Percentiles rank a stretch among this genome's conserved stretches.
Evolutionary conservation across 2,888 invertebrate genomes (phyloP).

Genomic region (Blastobasis adustella): DNA sequence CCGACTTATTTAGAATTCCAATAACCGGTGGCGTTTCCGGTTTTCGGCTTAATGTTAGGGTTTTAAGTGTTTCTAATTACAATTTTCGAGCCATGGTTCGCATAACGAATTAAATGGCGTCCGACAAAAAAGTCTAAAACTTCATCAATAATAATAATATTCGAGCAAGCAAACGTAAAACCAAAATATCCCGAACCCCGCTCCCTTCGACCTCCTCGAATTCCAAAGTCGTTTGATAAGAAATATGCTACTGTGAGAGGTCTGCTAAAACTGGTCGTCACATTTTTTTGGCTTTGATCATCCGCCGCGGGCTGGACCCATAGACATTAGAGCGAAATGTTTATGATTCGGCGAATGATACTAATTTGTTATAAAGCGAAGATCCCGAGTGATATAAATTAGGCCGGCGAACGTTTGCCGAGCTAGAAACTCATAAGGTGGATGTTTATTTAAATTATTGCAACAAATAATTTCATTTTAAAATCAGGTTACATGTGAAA

Average conservation of each 20-base stretch:
- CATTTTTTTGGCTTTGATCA: constrained; percentile 25
- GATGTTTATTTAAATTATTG: too few species aligned
- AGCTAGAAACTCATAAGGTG: too few species aligned
- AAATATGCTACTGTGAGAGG: too few species aligned
- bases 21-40: constrained; percentile 41
- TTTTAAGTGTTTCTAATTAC: constrained; percentile 28
- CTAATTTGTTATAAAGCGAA: constrained; percentile 15
- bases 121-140: constrained; percentile 14
- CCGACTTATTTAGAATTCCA: constrained; percentile 22
- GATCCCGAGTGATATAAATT: neutral
- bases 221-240: too few species aligned
- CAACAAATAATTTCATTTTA: too few species aligned
- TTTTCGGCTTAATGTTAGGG: constrained; percentile 9
- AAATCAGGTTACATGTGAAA: too few species aligned
- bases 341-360: constrained; percentile 22
- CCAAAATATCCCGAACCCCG: too few species aligned
- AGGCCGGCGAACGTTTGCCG: neutral
- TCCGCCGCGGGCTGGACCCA: constrained; percentile 18
- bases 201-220: too few species aligned
- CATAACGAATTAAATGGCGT: constrained; percentile 29
- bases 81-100: constrained; percentile 31
- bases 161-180: too few species aligned
- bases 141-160: too few species aligned
- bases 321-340: constrained; percentile 12
- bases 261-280: too few species aligned